A percentile compares a stretch with the other conserved stretches of the same genome.
phyloP scores from a whole-genome alignment of 2,888 invertebrate genomes.

The Latrodectus hesperus region DNA sequence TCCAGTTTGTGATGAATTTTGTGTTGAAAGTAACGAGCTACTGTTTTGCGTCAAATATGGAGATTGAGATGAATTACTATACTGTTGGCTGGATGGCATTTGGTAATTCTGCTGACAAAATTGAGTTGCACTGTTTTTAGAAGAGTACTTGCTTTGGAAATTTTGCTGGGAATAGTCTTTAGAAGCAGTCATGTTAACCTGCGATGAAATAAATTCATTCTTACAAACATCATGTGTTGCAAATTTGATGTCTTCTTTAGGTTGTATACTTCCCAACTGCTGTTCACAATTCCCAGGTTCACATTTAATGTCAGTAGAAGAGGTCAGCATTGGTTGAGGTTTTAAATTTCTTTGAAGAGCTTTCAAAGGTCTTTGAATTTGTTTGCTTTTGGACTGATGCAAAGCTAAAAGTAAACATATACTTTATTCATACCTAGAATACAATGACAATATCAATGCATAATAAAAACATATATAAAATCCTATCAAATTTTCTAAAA shows the following conservation, averaged over 20 bases:
- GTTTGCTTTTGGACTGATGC: conserved; percentile 39
- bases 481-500: no score
- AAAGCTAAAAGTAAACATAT: not conserved
- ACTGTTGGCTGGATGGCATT: conserved; percentile 22
- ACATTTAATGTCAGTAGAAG: conserved; percentile 42
- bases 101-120: conserved; percentile 49
- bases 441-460: no score
- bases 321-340: conserved; percentile 17
- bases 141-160: conserved; percentile 42
- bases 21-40: conserved; percentile 10
- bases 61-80: conserved; percentile 10
- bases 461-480: no score
- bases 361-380: conserved; percentile 40
- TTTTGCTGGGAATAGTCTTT: conserved; percentile 44
- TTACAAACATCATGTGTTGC: conserved; percentile 35
- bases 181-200: conserved; percentile 11
- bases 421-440: no score
- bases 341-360: conserved; percentile 43
- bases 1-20: conserved; percentile 11
- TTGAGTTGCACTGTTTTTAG: conserved; percentile 21
- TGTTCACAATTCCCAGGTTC: conserved; percentile 25
- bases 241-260: conserved; percentile 37
- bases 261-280: conserved; percentile 21
- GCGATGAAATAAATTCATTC: conserved; percentile 37
- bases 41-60: not conserved